Base-by-base conservation (phyloP, 2,113 vertebrate genomes). In the Gavialis gangeticus region DNA sequence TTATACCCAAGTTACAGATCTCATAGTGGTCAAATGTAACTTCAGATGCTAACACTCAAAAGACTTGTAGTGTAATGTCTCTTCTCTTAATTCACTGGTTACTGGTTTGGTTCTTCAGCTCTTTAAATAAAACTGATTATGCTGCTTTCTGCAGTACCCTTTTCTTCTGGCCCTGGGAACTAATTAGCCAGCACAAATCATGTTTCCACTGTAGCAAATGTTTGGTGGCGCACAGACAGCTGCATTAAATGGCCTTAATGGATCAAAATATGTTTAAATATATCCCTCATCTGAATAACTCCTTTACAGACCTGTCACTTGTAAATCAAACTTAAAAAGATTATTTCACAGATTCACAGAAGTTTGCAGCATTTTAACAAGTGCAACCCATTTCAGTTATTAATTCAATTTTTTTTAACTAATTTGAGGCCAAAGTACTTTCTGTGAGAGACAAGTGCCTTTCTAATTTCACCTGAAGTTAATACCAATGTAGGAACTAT, bases 391-490 rank as follows among this genome's bases (percentile, higher is more conserved):
- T 94, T 96, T 95, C 0, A 1, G 84, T 92, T 93, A 67, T 82
- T 94, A 85, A 59, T 75, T 58, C 75, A 83, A 87, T 66, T n/a
- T 90, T 92, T 91, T 93, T 94, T 93, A 90, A 75, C 30, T 84
- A 79, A 85, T 89, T 66, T 75, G 85, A 86, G 77, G 87, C 88
- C 76, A 95, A 82, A 85, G 5, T 86, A 77, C 66, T 91, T 80
- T 93, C 90, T 95, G 71, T 96, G 88, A 79, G 90, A 97, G 93
- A 94, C 84, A 97, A 97, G 97, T 97, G 97, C 97, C 97, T 97
- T 97, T 94, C 73, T 86, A 89, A 95, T 90, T 84, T 93, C 80
- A 84, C 67, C 69, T 82, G 54, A 92, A 85, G 79, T 92, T 96
- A 46, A 63, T 57, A 64, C 93, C 96, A 79, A 89, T 91, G 75